Conservation (phyloP, 2,113 vertebrate genomes). For the Bubo blakistoni region DNA sequence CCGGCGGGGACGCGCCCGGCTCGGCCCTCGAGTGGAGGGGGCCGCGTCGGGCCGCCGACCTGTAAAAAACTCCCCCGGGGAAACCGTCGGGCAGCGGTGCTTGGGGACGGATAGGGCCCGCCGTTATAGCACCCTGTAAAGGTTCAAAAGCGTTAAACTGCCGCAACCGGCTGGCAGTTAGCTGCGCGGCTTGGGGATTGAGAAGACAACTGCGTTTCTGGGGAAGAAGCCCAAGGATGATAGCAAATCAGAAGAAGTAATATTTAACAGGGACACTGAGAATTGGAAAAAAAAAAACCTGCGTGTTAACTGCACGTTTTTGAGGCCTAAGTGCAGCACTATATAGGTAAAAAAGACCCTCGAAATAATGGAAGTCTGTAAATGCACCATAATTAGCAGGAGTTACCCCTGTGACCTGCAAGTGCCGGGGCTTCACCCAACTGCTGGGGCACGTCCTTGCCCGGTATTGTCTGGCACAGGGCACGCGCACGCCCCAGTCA, state of each 20-base stretch:
- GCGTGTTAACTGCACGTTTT: not conserved
- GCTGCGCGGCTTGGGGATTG: not conserved
- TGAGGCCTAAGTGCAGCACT: not conserved
- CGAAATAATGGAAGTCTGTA: not conserved
- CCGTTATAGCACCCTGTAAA: not conserved
- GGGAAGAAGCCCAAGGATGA: not conserved
- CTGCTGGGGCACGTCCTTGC: not conserved
- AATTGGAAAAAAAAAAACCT: not conserved
- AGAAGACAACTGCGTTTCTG: not conserved
- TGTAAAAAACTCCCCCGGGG: not conserved
- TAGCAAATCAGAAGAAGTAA: not conserved
- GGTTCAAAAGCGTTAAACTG: not conserved
- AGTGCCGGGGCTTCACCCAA: not conserved
- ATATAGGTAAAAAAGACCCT: not conserved
- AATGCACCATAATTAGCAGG: fast-evolving
- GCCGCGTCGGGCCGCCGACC: not conserved
- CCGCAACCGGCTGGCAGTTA: not conserved
- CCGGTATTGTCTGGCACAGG: fast-evolving
- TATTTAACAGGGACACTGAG: not conserved
- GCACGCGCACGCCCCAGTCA: not conserved
- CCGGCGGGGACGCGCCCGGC: no score
- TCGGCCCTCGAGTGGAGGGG: not conserved
- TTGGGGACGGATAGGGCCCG: not conserved
- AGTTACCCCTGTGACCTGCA: not conserved
- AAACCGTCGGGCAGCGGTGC: not conserved